These are phyloP conservation scores for Clarias macrocephalus DNA, from an alignment of 2,113 vertebrate genomes.

Conservation along the genomic window DNA sequence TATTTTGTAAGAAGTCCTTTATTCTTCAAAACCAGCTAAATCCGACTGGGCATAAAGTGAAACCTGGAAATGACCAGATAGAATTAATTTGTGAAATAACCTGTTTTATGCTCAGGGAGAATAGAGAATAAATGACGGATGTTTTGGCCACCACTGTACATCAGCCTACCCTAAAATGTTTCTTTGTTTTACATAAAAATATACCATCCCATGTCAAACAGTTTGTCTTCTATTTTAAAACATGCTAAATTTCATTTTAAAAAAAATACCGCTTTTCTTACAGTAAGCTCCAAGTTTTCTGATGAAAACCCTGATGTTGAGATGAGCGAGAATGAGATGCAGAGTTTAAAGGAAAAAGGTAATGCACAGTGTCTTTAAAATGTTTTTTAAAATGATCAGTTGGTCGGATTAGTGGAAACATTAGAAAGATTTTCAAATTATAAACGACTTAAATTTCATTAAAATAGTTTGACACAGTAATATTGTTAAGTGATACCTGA, in stretches of 20 bases:
- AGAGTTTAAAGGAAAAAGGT: constrained; percentile 19
- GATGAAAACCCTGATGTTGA: background rate
- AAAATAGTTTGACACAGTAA: background rate
- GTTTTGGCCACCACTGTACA: background rate
- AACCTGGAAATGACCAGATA: too few relatives aligned
- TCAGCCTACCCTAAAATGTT: background rate
- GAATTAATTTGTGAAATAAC: too few relatives aligned
- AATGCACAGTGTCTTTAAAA: background rate
- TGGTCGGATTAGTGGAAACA: background rate
- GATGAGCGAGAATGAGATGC: background rate
- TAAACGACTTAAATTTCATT: background rate
- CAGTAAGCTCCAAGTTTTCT: constrained; percentile 37
- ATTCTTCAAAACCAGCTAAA: too few relatives aligned
- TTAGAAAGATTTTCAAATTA: background rate
- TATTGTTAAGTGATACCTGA: background rate
- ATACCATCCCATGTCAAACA: background rate
- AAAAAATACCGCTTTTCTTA: background rate
- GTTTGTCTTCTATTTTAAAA: background rate
- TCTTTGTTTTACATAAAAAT: background rate
- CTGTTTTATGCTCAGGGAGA: too few relatives aligned
- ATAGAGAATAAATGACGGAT: too few relatives aligned
- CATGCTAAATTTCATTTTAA: too few relatives aligned
- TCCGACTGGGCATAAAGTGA: too few relatives aligned
- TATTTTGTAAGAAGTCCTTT: too few relatives aligned
- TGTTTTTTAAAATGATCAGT: background rate